Evolutionary conservation across 2,888 invertebrate species (phyloP).

Genomic region (Thelaira solivaga): DNA sequence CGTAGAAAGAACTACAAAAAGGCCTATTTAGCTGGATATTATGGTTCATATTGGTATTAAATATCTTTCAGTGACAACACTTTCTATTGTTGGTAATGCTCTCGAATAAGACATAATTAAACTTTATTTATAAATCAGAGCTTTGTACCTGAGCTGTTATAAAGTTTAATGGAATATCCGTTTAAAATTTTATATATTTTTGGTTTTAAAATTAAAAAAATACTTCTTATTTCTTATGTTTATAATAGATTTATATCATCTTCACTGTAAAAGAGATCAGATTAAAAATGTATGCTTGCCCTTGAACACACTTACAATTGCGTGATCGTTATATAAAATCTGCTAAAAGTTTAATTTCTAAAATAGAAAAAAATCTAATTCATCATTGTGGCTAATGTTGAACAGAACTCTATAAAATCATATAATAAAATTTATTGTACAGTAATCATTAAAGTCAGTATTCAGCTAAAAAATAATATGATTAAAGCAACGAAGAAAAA

Average conservation of each 20-base stretch:
- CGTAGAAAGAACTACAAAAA: too few relatives aligned
- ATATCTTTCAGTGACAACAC: too few relatives aligned
- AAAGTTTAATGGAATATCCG: too few relatives aligned
- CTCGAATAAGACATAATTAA: too few relatives aligned
- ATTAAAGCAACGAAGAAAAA: background rate
- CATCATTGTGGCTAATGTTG: slow-evolving; percentile 52
- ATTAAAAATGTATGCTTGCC: background rate
- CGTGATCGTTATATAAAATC: slow-evolving; percentile 9
- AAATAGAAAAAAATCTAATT: slow-evolving; percentile 27
- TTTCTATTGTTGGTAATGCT: too few relatives aligned
- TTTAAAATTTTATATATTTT: too few relatives aligned
- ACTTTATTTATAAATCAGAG: too few relatives aligned
- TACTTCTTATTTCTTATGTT: too few relatives aligned
- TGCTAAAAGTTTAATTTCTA: slow-evolving; percentile 1
- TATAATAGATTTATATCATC: background rate
- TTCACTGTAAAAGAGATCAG: background rate
- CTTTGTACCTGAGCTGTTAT: too few relatives aligned
- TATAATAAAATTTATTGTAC: slow-evolving; percentile 47
- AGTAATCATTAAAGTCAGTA: slow-evolving; percentile 53
- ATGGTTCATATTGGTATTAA: too few relatives aligned
- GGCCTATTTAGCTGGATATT: too few relatives aligned
- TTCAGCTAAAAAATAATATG: background rate
- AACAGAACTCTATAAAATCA: slow-evolving; percentile 36
- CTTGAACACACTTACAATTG: background rate
- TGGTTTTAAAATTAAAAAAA: too few relatives aligned